Evolutionary conservation across 2,797 vertebrate species (phyloP).

Genomic region (Meda fulgida): DNA sequence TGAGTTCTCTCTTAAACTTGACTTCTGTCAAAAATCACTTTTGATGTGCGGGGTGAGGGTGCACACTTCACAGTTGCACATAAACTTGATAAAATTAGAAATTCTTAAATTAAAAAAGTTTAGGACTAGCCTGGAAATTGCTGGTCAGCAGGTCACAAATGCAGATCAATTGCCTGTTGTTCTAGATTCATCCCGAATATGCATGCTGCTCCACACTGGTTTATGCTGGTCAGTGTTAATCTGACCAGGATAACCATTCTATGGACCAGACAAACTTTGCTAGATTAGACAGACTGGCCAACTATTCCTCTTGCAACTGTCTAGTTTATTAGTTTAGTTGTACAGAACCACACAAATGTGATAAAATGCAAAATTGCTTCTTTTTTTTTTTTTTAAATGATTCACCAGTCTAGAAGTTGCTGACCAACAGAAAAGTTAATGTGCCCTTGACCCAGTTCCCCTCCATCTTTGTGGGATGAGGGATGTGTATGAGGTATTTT

Average conservation of each 20-base stretch:
- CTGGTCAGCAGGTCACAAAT: background rate
- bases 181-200: background rate
- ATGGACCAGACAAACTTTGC: background rate
- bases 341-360: background rate
- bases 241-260: background rate
- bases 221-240: background rate
- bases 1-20: background rate
- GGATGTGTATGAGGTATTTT: constrained; percentile 33
- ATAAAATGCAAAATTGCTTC: background rate
- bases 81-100: background rate
- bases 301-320: too few species aligned
- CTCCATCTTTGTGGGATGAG: constrained; percentile 23
- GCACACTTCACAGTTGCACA: background rate
- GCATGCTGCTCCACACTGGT: background rate
- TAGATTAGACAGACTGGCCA: too few species aligned
- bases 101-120: background rate
- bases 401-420: background rate
- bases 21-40: background rate
- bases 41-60: background rate
- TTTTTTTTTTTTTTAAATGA: too few species aligned
- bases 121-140: background rate
- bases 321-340: too few species aligned
- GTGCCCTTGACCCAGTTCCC: constrained; percentile 48
- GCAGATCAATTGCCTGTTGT: background rate
- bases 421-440: constrained; percentile 13